phyloP scores from a whole-genome alignment of 2,113 vertebrate genomes.

The Melanotaenia duboulayi region DNA sequence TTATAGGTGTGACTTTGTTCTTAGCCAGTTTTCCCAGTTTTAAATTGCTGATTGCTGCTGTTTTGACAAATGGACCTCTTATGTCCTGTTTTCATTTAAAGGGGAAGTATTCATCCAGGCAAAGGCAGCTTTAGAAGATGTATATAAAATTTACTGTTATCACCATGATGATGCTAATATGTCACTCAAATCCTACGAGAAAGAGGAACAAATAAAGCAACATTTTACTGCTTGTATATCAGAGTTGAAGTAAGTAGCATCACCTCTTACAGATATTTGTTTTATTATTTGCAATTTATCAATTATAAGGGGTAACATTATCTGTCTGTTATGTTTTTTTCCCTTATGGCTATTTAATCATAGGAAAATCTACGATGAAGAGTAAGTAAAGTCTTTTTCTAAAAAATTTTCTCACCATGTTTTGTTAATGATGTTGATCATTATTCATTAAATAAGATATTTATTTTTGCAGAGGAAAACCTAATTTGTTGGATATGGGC shows the following conservation, averaged over 20 bases:
- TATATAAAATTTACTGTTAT: slow-evolving; percentile 97
- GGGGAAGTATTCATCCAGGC: slow-evolving; percentile 94
- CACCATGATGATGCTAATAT: slow-evolving; percentile 92
- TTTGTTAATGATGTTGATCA: neutral
- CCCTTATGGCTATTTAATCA: neutral
- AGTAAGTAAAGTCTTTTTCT: slow-evolving; percentile 84
- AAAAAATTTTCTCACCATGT: neutral
- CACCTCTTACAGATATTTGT: slow-evolving; percentile 1
- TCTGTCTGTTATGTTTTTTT: neutral
- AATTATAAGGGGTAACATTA: neutral
- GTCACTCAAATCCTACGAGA: slow-evolving; percentile 91
- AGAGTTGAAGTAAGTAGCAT: slow-evolving; percentile 89
- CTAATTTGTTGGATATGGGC: slow-evolving; percentile 92
- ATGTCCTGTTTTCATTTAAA: slow-evolving; percentile 62
- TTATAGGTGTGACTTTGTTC: slow-evolving; percentile 85
- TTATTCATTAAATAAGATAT: neutral
- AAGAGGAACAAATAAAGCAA: slow-evolving; percentile 90
- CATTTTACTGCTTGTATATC: slow-evolving; percentile 88
- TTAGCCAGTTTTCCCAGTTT: neutral
- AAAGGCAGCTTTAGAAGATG: slow-evolving; percentile 91
- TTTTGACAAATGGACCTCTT: neutral
- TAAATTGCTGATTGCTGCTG: neutral
- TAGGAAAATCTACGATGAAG: slow-evolving; percentile 93
- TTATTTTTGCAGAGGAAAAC: slow-evolving; percentile 85
- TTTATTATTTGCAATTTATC: neutral